Evolutionary conservation across 1,140 invertebrate genomes (phyloP), one percentile per base, ranked within the genome.

Genomic region (Phthorimaea operculella): DNA sequence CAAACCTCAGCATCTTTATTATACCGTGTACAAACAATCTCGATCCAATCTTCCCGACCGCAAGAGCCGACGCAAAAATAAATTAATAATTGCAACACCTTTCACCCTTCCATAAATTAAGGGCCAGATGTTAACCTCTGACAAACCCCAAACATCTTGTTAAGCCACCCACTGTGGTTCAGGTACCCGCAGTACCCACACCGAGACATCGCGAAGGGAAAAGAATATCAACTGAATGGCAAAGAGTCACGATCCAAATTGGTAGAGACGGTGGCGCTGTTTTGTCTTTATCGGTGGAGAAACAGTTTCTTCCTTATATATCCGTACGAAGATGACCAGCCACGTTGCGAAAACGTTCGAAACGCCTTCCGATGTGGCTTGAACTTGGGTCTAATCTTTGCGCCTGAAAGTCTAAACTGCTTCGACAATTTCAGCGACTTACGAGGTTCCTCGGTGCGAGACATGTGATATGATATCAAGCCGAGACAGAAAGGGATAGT

Each of bases 61-160:
- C n/a, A n/a, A n/a, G n/a, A n/a, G n/a, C n/a, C n/a, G n/a, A n/a
- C n/a, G n/a, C 76, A 70, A 76, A 79, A 79, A 79, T 79, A 80
- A 83, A 81, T 81, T 76, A 83, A 82, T 85, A 85, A 85, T 83
- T 77, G 78, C 70, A 73, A 71, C 65, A 77, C 71, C 76, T 72
- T 65, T 52, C 62, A 75, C 70, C 79, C 76, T 81, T 72, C 72
- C 63, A 73, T 79, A 71, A 75, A 73, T 76, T 77, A 74, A 67
- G 70, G 72, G 75, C 71, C 78, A 82, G 79, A 85, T 85, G 79
- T 79, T 82, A 80, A 75, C 72, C 75, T 64, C 62, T 64, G 70
- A 79, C 76, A 83, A 74, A 72, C 78, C 79, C 72, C 77, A 82
- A 84, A 80, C 79, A 79, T 80, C 78, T 76, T 77, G 76, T 77